These are phyloP conservation scores for Sebastes oblongus DNA, from an alignment of 2,797 vertebrate species.

Conservation along the genomic window DNA sequence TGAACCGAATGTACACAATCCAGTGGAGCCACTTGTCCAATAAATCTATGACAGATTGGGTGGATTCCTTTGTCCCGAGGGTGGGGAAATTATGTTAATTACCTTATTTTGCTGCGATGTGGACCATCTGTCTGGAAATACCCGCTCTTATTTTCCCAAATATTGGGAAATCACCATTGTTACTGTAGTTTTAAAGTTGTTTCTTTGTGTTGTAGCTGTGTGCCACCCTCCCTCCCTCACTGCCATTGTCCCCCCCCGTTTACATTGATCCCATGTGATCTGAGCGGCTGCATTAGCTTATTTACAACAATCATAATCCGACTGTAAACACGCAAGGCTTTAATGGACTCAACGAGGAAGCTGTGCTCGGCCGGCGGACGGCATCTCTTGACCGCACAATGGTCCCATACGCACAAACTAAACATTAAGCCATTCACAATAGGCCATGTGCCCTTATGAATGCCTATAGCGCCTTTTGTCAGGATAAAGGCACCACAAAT, in stretches of 20 bases:
- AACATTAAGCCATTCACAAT: slow-evolving; percentile 76
- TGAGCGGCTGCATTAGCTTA: slow-evolving; percentile 58
- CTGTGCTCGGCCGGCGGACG: slow-evolving; percentile 25
- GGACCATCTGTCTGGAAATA: slow-evolving; percentile 39
- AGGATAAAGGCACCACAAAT: slow-evolving; percentile 74
- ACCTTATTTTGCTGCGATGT: slow-evolving; percentile 12
- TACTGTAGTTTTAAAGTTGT: not conserved
- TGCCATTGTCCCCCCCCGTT: slow-evolving; percentile 37
- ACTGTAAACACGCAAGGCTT: slow-evolving; percentile 72
- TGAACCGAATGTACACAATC: slow-evolving; percentile 39
- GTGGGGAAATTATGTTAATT: slow-evolving; percentile 24
- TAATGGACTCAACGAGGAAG: slow-evolving; percentile 70
- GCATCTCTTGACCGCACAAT: slow-evolving; percentile 71
- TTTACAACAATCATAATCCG: slow-evolving; percentile 75
- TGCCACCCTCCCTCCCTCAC: not conserved
- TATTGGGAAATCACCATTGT: slow-evolving; percentile 41
- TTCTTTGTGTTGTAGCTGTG: not conserved
- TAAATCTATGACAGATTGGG: slow-evolving; percentile 8
- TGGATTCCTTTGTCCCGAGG: slow-evolving; percentile 27
- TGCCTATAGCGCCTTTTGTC: slow-evolving; percentile 69
- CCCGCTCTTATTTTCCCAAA: not conserved
- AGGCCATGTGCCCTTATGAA: slow-evolving; percentile 65
- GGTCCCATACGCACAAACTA: slow-evolving; percentile 52
- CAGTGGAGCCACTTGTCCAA: slow-evolving; percentile 7
- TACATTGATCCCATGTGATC: slow-evolving; percentile 59